Evolutionary conservation across 30 jellyfish, hydroid and myxozoan species (phyloP).

Genomic region (Phacellophora camtschatica): DNA sequence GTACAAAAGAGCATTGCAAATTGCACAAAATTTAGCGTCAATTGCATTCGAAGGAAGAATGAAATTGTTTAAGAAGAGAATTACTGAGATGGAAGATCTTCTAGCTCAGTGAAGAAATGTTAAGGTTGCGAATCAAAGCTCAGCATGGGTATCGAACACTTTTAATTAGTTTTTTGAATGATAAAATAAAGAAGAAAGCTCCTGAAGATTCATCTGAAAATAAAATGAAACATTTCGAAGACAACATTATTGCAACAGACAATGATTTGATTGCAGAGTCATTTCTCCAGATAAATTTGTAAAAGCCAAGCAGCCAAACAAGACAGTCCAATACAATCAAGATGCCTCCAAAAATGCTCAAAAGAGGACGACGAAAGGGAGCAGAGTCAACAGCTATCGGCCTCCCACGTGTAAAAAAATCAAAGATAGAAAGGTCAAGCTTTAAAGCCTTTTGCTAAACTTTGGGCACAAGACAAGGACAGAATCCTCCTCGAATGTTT

Average conservation of each 20-base stretch:
- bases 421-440: not conserved
- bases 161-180: not conserved
- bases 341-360: slow-evolving; percentile 33
- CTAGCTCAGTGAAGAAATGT: not conserved
- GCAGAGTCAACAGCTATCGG: slow-evolving; percentile 39
- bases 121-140: not conserved
- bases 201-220: not conserved
- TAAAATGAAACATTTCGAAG: not conserved
- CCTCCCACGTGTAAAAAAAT: not conserved
- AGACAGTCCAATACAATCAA: too few relatives aligned
- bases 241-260: not conserved
- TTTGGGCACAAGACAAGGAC: slow-evolving; percentile 11
- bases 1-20: not conserved
- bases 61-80: slow-evolving; percentile 9
- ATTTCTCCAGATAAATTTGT: too few relatives aligned
- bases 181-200: not conserved
- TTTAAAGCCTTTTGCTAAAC: slow-evolving; percentile 14
- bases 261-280: not conserved
- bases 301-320: too few relatives aligned
- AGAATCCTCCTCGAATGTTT: not conserved
- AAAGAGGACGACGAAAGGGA: slow-evolving; percentile 42
- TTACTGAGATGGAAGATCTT: slow-evolving; percentile 10
- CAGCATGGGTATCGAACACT: not conserved
- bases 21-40: slow-evolving; percentile 40
- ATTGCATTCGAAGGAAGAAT: slow-evolving; percentile 65